Conservation (phyloP, 1,140 invertebrate genomes). For the Drosophila obscura region DNA sequence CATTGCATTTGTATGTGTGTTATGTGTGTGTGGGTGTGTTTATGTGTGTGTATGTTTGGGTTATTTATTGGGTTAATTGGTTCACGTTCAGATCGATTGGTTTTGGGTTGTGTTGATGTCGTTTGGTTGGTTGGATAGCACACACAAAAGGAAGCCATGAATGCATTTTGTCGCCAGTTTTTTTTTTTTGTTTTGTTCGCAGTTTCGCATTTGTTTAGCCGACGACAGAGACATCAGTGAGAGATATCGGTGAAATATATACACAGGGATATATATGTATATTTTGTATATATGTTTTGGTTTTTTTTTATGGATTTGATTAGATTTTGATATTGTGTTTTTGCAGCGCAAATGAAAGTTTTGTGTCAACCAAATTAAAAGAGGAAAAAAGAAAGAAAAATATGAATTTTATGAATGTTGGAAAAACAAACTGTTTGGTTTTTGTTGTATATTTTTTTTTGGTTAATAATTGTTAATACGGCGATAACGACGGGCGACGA, state of each 20-base stretch:
- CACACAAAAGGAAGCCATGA: constrained; percentile 76
- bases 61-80: constrained; percentile 32
- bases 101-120: constrained; percentile 16
- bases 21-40: constrained; percentile 23
- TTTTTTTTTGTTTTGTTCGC: constrained; percentile 28
- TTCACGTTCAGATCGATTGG: constrained; percentile 35
- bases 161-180: constrained; percentile 76
- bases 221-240: constrained; percentile 41
- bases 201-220: constrained; percentile 75
- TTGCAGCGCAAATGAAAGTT: constrained; percentile 59
- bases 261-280: constrained; percentile 31
- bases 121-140: constrained; percentile 41
- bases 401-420: constrained; percentile 65
- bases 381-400: constrained; percentile 74
- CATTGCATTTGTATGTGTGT: constrained; percentile 47
- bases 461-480: constrained; percentile 49
- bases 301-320: constrained; percentile 32
- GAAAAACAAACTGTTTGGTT: constrained; percentile 38
- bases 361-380: constrained; percentile 59
- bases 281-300: constrained; percentile 29
- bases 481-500: constrained; percentile 49
- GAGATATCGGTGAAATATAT: constrained; percentile 24
- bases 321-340: constrained; percentile 19
- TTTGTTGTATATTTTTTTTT: neutral
- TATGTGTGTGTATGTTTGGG: constrained; percentile 35